phyloP scores from a whole-genome alignment of 92 coral and sea anemone species.

The Umimayanthus chanpuru region DNA sequence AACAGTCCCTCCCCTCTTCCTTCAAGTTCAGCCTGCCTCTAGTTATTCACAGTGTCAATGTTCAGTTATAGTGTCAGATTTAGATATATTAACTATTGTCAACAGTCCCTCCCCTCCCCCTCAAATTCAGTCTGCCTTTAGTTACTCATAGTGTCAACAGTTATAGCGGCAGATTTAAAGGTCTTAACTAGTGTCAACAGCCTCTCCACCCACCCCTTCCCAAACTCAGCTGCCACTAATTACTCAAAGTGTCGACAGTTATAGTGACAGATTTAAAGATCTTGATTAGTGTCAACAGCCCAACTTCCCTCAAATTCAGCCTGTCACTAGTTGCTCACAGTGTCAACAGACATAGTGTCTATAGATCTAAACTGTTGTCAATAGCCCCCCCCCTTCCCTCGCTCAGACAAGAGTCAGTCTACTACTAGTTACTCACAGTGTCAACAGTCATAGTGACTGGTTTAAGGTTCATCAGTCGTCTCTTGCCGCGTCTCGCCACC shows the following conservation, averaged over 20 bases:
- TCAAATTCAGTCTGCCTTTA: not conserved
- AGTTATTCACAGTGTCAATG: conserved; percentile 75
- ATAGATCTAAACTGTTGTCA: conserved; percentile 69
- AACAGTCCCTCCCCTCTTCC: not conserved
- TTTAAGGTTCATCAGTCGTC: conserved; percentile 74
- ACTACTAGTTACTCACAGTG: conserved; percentile 60
- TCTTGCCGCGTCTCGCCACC: conserved; percentile 76
- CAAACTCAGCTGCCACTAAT: not conserved
- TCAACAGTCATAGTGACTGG: conserved; percentile 80
- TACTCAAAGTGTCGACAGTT: conserved; percentile 81
- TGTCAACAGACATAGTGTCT: conserved; percentile 66
- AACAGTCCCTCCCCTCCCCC: no score
- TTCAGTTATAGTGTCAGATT: conserved; percentile 48
- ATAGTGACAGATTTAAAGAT: conserved; percentile 76
- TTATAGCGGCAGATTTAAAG: conserved; percentile 71
- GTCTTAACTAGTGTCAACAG: conserved; percentile 69
- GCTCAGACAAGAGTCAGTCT: no score
- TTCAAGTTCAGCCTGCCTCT: not conserved
- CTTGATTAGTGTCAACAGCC: conserved; percentile 6
- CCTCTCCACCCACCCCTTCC: no score
- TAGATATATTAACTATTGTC: no score
- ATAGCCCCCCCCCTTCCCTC: no score
- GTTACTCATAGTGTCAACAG: conserved; percentile 78
- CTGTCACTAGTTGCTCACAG: conserved; percentile 55
- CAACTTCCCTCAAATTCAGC: not conserved